Base-by-base conservation (phyloP, 2,888 invertebrate genomes). In the Drosophila mercatorum region DNA sequence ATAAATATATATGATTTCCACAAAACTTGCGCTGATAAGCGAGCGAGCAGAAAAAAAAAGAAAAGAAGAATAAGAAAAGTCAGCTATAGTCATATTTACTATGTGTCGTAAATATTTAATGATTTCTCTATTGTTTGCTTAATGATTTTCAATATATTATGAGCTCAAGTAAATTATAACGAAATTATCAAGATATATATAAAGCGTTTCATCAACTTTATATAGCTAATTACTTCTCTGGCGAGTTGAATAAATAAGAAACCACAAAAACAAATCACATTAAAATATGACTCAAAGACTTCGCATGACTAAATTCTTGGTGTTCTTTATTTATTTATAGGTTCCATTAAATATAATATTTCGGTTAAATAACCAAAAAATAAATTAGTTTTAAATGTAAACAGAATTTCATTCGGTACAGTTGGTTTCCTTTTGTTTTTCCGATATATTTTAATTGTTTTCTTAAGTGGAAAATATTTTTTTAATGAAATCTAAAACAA, bases 1-100 rank as follows among this genome's bases (percentile, higher is more conserved):
- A 22, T 5, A 44, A 12, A 44, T 22, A 49, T 5, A 46, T 12
- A 47, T 58, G 74, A 68, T 77, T 79, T 83, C 40, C 67, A 73
- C 78, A 57, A 85, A 78, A 83, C 60, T 78, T 66, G 26, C 17
- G 57, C 78, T 79, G 83, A 86, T 81, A 83, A 73, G 44, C 38
- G 41, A 22, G 34, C 26, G 28, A 22, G 17, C 22, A 22, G 38
- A 31, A 51, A 58, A 56, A 56, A 53, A 6, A 28, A 28, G 2
- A 28, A 14, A 7, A 47, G 22, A 22, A 28, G 46, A 47, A 61
- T n/a, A 17, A 55, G n/a, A 60, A 60, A 57, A 51, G 11, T n/a
- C 17, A 17, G 6, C 49, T 51, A 17, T 34, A 67, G 47, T 52
- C 44, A 55, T 56, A 75, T 69, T 66, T 71, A 77, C 66, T 60